phyloP scores from a whole-genome alignment of 2,888 invertebrate species.

The Masnerella sp. region DNA sequence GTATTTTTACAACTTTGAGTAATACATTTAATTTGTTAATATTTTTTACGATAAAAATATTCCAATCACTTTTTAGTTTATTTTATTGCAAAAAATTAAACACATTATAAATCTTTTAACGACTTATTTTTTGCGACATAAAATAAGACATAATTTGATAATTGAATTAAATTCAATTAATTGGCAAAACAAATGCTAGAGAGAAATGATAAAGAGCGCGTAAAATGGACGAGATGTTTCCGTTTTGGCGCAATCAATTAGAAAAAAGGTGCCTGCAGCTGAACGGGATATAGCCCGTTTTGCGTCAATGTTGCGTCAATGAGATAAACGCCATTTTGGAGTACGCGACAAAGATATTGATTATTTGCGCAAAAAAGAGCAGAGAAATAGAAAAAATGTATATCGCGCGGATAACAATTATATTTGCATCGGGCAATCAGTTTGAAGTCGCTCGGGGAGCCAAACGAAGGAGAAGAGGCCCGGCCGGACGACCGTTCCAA shows the following conservation, averaged over 20 bases:
- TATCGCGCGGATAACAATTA: background rate
- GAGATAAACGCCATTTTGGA: slow-evolving; percentile 52
- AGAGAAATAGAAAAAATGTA: background rate
- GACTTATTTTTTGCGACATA: too few species aligned
- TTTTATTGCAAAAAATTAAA: too few species aligned
- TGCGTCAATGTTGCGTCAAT: slow-evolving; percentile 56
- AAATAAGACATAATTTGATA: too few species aligned
- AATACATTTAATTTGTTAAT: too few species aligned
- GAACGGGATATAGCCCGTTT: slow-evolving; percentile 2
- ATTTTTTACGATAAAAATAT: too few species aligned
- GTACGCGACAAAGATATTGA: slow-evolving; percentile 52
- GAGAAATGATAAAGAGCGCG: too few species aligned
- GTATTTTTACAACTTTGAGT: too few species aligned
- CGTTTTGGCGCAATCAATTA: background rate
- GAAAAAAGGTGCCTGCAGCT: slow-evolving; percentile 7
- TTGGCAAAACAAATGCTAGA: too few species aligned
- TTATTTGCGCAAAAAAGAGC: slow-evolving; percentile 36
- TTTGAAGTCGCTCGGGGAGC: slow-evolving; percentile 12
- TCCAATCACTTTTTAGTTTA: too few species aligned
- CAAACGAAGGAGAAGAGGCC: background rate
- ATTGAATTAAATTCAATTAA: too few species aligned
- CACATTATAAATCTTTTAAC: too few species aligned
- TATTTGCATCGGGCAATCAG: slow-evolving; percentile 21
- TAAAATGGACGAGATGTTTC: background rate
- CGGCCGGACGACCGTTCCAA: background rate